Conservation (phyloP, 2,113 vertebrate genomes). For the Emydocephalus ijimae region DNA sequence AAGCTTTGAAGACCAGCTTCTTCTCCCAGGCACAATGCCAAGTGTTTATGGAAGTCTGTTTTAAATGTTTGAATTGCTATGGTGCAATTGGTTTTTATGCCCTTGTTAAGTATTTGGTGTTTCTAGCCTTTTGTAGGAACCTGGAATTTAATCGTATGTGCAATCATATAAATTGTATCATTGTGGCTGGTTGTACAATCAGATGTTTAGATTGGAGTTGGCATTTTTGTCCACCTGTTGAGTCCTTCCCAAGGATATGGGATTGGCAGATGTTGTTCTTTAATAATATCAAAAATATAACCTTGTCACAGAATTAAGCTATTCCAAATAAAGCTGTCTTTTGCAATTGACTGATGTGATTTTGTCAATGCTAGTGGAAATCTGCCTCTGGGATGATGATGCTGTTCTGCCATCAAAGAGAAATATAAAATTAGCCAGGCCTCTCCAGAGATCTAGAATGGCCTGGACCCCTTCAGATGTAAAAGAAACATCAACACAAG, state of each 20-base stretch:
- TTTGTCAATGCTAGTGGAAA: background rate
- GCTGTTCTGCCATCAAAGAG: background rate
- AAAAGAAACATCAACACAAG: background rate
- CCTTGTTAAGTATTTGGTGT: background rate
- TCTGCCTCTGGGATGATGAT: background rate
- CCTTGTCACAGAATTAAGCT: background rate
- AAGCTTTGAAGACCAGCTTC: background rate
- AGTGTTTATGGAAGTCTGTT: background rate
- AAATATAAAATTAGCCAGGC: background rate
- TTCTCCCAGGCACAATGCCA: background rate
- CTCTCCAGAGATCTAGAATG: background rate
- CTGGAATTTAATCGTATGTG: background rate
- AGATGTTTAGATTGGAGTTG: background rate
- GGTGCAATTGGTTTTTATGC: background rate
- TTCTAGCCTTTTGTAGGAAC: background rate
- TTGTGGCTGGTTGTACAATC: background rate
- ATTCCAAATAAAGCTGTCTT: background rate
- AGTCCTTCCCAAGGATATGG: background rate
- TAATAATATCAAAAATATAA: background rate
- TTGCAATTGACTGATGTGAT: background rate
- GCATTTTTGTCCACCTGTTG: background rate
- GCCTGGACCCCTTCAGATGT: background rate
- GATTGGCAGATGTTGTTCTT: background rate
- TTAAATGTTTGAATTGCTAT: background rate
- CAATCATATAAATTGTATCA: background rate